Base-by-base conservation (phyloP, 2,888 invertebrate species). In the Lithophane leautieri region DNA sequence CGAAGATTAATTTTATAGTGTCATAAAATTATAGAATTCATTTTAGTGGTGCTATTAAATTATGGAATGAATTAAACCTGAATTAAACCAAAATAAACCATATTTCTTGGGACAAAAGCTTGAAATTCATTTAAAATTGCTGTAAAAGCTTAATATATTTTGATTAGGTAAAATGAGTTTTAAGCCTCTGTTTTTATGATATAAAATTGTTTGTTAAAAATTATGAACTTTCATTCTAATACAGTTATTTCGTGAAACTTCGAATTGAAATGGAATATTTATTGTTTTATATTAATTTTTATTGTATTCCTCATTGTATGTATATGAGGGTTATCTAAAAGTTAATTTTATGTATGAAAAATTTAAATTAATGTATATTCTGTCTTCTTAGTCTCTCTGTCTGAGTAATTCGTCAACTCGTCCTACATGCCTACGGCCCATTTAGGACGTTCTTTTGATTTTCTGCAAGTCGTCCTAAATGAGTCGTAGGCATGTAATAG, bases 291-390 rank as follows among this genome's bases (percentile, higher is more conserved):
- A 76, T 73, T 61, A 47, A 3, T 70, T 70, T 76, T 72, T 82
- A 79, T 82, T 75, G 71, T 82, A 54, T 72, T 66, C 47, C 14
- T 66, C 14, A 75, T 75, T 67, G 69, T 70, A 62, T 72, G 67
- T 28, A 7, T 65, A 60, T 52, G 65, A 70, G 28, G 72, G 77
- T 69, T 78, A 67, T 70, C 47, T 19, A 62, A 54, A 71, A 56
- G 34, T 44, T 62, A 50, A 70, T 70, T 2, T 34, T 73, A 77
- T 67, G 58, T 66, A n/a, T 62, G 22, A 52, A 56, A 56, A 44
- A 80, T 78, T 62, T 52, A 54, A 81, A 81, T 73, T 40, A 25
- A 54, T 73, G 52, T 16, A 60, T 70, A 69, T 61, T 47, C 65
- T 56, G 56, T n/a, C 4, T 42, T 52, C 19, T 9, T 7, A 56